Conservation (phyloP, 2,797 vertebrate species). For the Cephalopachus bancanus region DNA sequence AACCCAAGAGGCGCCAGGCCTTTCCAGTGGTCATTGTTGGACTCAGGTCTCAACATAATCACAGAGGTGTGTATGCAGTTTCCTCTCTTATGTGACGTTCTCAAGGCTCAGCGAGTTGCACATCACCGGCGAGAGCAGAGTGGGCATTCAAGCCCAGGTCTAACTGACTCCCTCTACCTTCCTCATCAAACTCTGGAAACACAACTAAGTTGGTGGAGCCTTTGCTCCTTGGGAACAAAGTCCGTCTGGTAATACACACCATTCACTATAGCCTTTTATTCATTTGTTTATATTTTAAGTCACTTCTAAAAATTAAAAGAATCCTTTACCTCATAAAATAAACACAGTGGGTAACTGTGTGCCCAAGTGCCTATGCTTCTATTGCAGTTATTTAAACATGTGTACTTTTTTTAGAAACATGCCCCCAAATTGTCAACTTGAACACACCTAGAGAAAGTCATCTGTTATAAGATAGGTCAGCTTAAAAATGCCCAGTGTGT, state of each 20-base stretch:
- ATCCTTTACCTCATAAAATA: neutral
- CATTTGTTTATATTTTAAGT: neutral
- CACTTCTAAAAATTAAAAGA: slow-evolving; percentile 62
- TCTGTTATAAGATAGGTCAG: neutral
- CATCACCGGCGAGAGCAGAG: neutral
- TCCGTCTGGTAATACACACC: neutral
- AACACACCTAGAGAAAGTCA: neutral
- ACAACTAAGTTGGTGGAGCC: neutral
- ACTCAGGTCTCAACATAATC: neutral
- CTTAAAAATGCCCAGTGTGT: neutral
- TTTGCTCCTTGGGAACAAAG: neutral
- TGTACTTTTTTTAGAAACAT: neutral
- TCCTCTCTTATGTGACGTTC: neutral
- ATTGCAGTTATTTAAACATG: neutral
- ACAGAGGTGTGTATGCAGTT: fast-evolving
- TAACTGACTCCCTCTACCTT: neutral
- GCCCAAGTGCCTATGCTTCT: neutral
- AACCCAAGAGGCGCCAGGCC: too few species aligned
- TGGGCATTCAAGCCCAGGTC: fast-evolving
- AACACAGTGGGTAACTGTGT: neutral
- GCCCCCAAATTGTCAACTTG: neutral
- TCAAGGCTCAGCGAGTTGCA: neutral
- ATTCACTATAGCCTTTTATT: neutral
- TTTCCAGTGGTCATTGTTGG: fast-evolving
- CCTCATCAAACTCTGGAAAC: neutral